phyloP scores from a whole-genome alignment of 1,140 invertebrate species.

The Centruroides vittatus region DNA sequence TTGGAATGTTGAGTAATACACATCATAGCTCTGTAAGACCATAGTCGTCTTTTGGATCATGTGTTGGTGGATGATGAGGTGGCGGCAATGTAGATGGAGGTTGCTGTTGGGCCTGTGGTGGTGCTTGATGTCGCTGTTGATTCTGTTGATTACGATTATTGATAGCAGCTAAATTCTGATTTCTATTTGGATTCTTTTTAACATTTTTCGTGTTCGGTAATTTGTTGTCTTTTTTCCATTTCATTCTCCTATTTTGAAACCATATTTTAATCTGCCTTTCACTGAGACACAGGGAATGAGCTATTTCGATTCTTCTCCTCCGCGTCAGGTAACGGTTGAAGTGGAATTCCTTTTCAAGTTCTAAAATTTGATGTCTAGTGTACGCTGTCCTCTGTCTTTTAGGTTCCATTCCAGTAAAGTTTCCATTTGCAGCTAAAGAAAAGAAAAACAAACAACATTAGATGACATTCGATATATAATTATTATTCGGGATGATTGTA shows the following conservation, averaged over 20 bases:
- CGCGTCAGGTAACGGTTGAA: slow-evolving; percentile 90
- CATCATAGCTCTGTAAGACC: slow-evolving; percentile 13
- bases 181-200: slow-evolving; percentile 31
- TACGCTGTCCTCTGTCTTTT: slow-evolving; percentile 90
- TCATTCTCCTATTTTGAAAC: slow-evolving; percentile 77
- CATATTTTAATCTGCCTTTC: slow-evolving; percentile 98
- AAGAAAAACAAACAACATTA: no score
- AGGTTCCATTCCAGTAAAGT: slow-evolving; percentile 52
- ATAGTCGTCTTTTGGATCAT: slow-evolving; percentile 14
- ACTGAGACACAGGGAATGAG: slow-evolving; percentile 82
- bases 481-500: no score
- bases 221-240: slow-evolving; percentile 97
- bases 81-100: neutral
- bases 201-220: slow-evolving; percentile 93
- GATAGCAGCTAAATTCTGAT: slow-evolving; percentile 1
- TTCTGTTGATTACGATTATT: slow-evolving; percentile 1
- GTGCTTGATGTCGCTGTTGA: neutral
- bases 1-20: no score
- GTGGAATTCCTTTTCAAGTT: slow-evolving; percentile 93
- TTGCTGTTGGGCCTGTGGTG: slow-evolving; percentile 6
- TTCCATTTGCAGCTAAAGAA: slow-evolving; percentile 6
- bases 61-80: neutral
- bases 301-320: slow-evolving; percentile 89
- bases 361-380: slow-evolving; percentile 89
- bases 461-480: no score